These are phyloP conservation scores for Hypomesus transpacificus DNA, from an alignment of 2,113 vertebrate species.

Conservation along the genomic window DNA sequence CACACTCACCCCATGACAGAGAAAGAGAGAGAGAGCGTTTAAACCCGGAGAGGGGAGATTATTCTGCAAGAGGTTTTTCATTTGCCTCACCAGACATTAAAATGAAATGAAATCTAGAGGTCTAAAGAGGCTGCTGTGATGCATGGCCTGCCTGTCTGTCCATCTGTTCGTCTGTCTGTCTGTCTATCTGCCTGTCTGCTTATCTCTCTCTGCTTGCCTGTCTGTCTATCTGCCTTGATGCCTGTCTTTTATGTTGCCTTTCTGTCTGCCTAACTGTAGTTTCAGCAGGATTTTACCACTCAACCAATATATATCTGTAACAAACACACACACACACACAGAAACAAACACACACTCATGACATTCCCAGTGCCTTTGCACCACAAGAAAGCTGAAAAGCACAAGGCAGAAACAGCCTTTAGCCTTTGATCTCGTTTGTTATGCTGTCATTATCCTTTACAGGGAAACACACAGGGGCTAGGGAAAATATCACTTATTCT, in stretches of 20 bases:
- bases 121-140: slow-evolving; percentile 25
- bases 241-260: slow-evolving; percentile 10
- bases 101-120: slow-evolving; percentile 53
- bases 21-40: slow-evolving; percentile 25
- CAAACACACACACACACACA: not conserved
- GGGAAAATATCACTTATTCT: slow-evolving; percentile 63
- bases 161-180: slow-evolving; percentile 1
- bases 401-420: slow-evolving; percentile 45
- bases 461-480: slow-evolving; percentile 43
- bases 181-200: not conserved
- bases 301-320: not conserved
- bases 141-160: not conserved
- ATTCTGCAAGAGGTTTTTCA: slow-evolving; percentile 44
- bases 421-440: slow-evolving; percentile 62
- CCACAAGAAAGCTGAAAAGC: slow-evolving; percentile 58
- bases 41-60: slow-evolving; percentile 19
- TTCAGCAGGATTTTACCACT: not conserved
- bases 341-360: too few relatives aligned
- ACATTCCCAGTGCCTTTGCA: slow-evolving; percentile 12
- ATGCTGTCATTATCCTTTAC: slow-evolving; percentile 58
- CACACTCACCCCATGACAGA: slow-evolving; percentile 4
- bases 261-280: not conserved
- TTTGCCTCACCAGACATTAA: slow-evolving; percentile 54
- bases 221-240: slow-evolving; percentile 1
- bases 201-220: not conserved